Evolutionary conservation across 2,888 invertebrate genomes (phyloP).

Genomic region (Nebria brevicollis): DNA sequence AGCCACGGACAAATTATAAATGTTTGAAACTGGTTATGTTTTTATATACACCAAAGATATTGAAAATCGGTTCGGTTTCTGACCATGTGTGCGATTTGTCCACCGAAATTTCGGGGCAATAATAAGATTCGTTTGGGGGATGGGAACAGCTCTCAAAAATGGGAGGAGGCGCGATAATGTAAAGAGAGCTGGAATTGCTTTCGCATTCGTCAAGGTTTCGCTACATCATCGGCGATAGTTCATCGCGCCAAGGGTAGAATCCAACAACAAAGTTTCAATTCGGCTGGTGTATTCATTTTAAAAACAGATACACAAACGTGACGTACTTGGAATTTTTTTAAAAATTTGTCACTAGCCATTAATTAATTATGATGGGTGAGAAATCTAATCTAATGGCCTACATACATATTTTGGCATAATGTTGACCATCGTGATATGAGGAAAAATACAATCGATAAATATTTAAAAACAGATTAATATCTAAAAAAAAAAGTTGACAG

Average conservation of each 20-base stretch:
- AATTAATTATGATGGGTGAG: not conserved
- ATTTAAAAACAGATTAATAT: not conserved
- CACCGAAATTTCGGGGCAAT: not conserved
- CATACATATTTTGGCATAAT: not conserved
- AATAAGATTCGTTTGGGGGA: not conserved
- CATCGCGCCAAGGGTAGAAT: not conserved
- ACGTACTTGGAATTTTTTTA: too few relatives aligned
- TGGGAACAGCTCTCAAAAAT: not conserved
- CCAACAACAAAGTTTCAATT: too few relatives aligned
- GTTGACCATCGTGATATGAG: not conserved
- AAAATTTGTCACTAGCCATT: too few relatives aligned
- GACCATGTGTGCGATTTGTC: not conserved
- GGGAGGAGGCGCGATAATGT: not conserved
- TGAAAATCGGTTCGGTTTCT: conserved; percentile 6
- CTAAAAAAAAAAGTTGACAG: not conserved
- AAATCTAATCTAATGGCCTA: conserved; percentile 1
- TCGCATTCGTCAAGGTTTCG: not conserved
- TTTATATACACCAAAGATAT: conserved; percentile 3
- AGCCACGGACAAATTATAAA: conserved; percentile 16
- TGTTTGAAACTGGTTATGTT: conserved; percentile 26
- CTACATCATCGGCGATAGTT: too few relatives aligned
- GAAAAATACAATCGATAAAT: not conserved
- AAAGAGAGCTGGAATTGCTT: not conserved
- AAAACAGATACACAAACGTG: too few relatives aligned
- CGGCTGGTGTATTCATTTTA: too few relatives aligned